phyloP scores from a whole-genome alignment of 2,113 vertebrate species.

The Oostethus manadensis region DNA sequence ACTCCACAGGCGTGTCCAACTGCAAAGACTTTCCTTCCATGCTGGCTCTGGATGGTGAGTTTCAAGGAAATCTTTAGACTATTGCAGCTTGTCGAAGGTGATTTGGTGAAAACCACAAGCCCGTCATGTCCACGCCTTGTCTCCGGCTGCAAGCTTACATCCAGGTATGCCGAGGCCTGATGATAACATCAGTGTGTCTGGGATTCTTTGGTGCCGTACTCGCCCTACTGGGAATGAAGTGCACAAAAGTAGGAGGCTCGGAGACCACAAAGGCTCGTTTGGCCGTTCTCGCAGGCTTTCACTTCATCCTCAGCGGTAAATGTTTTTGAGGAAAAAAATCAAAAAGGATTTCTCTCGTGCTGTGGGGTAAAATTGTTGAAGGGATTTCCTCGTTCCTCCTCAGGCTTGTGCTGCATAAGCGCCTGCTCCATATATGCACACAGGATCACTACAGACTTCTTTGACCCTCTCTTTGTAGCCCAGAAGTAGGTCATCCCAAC shows the following conservation, averaged over 20 bases:
- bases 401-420: conserved; percentile 87
- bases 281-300: conserved; percentile 80
- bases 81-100: background rate
- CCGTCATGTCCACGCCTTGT: background rate
- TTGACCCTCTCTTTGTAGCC: conserved; percentile 87
- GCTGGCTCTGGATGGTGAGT: conserved; percentile 90
- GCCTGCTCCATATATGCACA: conserved; percentile 93
- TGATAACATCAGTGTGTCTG: conserved; percentile 87
- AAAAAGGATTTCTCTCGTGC: background rate
- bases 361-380: background rate
- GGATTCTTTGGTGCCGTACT: conserved; percentile 86
- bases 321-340: background rate
- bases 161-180: conserved; percentile 91
- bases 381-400: conserved; percentile 15
- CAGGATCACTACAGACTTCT: conserved; percentile 94
- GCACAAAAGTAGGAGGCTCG: conserved; percentile 89
- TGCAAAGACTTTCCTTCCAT: conserved; percentile 94
- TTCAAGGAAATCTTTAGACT: background rate
- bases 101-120: background rate
- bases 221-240: conserved; percentile 93
- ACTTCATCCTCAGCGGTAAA: conserved; percentile 89
- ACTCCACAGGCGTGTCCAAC: conserved; percentile 92
- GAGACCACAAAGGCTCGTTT: conserved; percentile 87
- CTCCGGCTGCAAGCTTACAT: conserved; percentile 78
- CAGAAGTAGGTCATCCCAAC: conserved; percentile 82